Evolutionary conservation across 2,797 vertebrate genomes (phyloP).

Genomic region (Syncerus caffer): DNA sequence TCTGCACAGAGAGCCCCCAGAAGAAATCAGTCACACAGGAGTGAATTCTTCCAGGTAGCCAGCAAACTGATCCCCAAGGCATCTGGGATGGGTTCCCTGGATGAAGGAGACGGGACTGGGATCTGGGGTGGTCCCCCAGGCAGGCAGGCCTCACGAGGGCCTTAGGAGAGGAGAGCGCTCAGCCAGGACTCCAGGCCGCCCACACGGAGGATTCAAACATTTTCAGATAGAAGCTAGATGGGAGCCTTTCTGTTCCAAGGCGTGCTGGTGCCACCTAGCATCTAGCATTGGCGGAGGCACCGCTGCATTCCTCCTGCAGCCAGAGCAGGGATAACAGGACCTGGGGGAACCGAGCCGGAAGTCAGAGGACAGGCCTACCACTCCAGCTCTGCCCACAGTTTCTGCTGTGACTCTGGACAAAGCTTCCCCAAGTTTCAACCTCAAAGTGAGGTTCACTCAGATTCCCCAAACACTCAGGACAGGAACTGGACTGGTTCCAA

Average conservation of each 20-base stretch:
- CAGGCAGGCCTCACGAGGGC: not conserved
- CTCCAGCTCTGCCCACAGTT: not conserved
- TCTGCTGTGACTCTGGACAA: not conserved
- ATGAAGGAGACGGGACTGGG: not conserved
- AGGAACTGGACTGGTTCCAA: not conserved
- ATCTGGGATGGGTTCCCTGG: not conserved
- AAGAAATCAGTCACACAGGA: not conserved
- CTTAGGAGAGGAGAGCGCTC: not conserved
- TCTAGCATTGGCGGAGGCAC: not conserved
- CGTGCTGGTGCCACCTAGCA: slow-evolving; percentile 58
- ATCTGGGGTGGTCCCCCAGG: not conserved
- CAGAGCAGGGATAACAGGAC: no score
- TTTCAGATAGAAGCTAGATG: not conserved
- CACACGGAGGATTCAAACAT: not conserved
- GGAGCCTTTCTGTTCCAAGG: not conserved
- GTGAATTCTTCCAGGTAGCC: not conserved
- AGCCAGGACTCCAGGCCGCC: not conserved
- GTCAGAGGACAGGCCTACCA: not conserved
- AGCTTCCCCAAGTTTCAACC: not conserved
- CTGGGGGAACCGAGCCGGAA: not conserved
- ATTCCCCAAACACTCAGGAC: not conserved
- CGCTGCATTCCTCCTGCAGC: not conserved
- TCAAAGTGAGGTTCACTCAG: not conserved
- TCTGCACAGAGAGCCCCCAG: not conserved
- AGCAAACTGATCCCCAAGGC: not conserved